Evolutionary conservation across 2,888 invertebrate genomes (phyloP).

Genomic region (Blastobasis adustella): DNA sequence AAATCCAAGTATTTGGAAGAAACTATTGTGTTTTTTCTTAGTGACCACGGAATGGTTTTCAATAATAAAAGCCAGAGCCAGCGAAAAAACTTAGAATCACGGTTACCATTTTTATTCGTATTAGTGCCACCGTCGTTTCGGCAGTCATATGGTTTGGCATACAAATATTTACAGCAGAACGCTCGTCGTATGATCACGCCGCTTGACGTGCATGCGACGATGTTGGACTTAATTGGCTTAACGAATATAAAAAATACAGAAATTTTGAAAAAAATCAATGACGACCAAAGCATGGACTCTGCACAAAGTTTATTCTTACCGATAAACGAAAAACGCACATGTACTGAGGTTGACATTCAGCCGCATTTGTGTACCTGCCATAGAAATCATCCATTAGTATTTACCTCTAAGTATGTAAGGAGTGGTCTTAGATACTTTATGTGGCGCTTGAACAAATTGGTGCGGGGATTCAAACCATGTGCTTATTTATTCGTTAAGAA

Average conservation of each 20-base stretch:
- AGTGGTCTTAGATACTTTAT: too few species aligned
- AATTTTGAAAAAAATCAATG: too few species aligned
- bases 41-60: slow-evolving; percentile 91
- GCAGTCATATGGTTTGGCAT: slow-evolving; percentile 69
- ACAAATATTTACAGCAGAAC: slow-evolving; percentile 77
- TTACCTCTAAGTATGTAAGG: too few species aligned
- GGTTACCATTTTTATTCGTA: slow-evolving; percentile 83
- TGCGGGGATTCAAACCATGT: too few species aligned
- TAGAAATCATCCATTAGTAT: too few species aligned
- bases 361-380: too few species aligned
- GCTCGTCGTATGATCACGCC: slow-evolving; percentile 77
- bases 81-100: slow-evolving; percentile 87
- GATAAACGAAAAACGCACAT: too few species aligned
- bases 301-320: too few species aligned
- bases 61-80: slow-evolving; percentile 84
- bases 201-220: slow-evolving; percentile 84
- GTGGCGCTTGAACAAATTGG: too few species aligned
- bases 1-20: slow-evolving; percentile 66
- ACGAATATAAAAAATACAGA: slow-evolving; percentile 26
- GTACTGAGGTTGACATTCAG: too few species aligned
- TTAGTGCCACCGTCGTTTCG: slow-evolving; percentile 80
- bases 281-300: too few species aligned
- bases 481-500: too few species aligned
- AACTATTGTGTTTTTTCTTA: slow-evolving; percentile 81
- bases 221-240: slow-evolving; percentile 76